A percentile compares a stretch with the other conserved stretches of the same genome.
These are phyloP conservation scores for Watsonalla cultraria DNA, from an alignment of 2,888 invertebrate genomes.

Conservation along the genomic window DNA sequence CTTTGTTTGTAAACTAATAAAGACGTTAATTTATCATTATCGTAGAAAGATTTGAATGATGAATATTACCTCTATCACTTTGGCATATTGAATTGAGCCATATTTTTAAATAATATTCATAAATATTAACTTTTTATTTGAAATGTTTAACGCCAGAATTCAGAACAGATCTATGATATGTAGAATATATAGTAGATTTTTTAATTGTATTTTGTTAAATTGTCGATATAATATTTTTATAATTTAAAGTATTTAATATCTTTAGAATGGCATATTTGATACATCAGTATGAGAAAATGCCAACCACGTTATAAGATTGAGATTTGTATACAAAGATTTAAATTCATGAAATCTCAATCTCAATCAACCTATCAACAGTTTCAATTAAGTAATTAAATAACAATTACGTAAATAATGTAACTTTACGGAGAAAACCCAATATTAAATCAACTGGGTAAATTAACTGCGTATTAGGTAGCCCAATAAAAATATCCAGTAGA, in stretches of 20 bases:
- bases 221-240: background rate
- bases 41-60: too few relatives aligned
- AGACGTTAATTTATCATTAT: too few relatives aligned
- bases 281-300: background rate
- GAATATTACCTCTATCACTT: background rate
- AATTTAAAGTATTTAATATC: background rate
- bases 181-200: background rate
- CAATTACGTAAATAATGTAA: background rate
- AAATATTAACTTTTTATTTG: conserved; percentile 10
- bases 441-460: conserved; percentile 37
- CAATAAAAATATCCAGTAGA: background rate
- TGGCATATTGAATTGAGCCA: conserved; percentile 2
- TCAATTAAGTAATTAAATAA: too few relatives aligned
- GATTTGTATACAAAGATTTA: too few relatives aligned
- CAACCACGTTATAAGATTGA: background rate
- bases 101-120: background rate
- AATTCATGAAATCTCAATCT: too few relatives aligned
- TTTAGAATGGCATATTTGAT: background rate
- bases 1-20: too few relatives aligned
- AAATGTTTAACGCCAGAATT: conserved; percentile 11
- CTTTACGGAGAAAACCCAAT: conserved; percentile 45
- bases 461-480: conserved; percentile 22
- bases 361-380: background rate
- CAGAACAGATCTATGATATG: conserved; percentile 5
- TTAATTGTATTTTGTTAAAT: background rate